phyloP scores from a whole-genome alignment of 2,797 vertebrate genomes.

The Halcyon leucocephala region DNA sequence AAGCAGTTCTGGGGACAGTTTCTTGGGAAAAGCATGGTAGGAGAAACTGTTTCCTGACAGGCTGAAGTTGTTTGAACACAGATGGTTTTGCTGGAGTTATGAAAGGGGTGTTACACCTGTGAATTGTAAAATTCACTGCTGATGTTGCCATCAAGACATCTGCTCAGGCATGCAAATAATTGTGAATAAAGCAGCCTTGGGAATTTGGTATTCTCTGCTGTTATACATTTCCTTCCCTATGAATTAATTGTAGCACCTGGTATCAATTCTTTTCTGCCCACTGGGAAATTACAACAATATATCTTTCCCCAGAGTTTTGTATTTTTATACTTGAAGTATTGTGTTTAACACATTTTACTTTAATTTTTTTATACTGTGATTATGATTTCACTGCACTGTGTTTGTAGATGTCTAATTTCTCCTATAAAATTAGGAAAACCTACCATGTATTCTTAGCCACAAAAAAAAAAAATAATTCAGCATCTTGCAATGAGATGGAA shows the following conservation, averaged over 20 bases:
- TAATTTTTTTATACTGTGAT: neutral
- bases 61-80: conserved; percentile 14
- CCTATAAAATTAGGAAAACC: neutral
- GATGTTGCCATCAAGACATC: neutral
- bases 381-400: neutral
- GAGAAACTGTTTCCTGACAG: neutral
- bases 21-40: neutral
- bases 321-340: neutral
- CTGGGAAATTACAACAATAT: neutral
- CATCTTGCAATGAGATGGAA: neutral
- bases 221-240: neutral
- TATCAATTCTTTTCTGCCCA: neutral
- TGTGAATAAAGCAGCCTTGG: neutral
- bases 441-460: neutral
- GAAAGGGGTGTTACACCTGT: neutral
- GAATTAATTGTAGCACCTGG: conserved; percentile 10
- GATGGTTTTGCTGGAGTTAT: conserved; percentile 2
- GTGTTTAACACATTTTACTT: neutral
- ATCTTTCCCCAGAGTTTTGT: neutral
- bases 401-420: neutral
- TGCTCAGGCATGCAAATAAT: conserved; percentile 16
- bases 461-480: neutral
- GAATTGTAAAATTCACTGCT: neutral
- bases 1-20: neutral
- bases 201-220: conserved; percentile 1